These are phyloP conservation scores for Mesocricetus auratus DNA, from an alignment of 2,113 vertebrate genomes.

Conservation along the genomic window DNA sequence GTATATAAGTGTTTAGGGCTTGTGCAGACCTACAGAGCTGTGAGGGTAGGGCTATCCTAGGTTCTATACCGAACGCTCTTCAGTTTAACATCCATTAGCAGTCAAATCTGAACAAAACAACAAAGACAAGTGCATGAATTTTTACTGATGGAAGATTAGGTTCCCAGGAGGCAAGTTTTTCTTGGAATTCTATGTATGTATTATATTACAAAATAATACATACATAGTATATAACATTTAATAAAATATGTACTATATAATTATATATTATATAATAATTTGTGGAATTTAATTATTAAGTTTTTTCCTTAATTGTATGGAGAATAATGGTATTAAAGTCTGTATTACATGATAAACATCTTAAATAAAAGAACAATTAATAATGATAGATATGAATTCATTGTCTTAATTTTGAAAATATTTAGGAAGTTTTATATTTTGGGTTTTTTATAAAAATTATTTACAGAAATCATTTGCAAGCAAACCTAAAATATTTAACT, in stretches of 20 bases:
- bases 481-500: not conserved
- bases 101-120: not conserved
- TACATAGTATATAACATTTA: too few species aligned
- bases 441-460: not conserved
- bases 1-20: not conserved
- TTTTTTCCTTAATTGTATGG: not conserved
- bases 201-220: too few species aligned
- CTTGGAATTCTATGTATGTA: too few species aligned
- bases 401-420: conserved; percentile 30
- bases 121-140: not conserved
- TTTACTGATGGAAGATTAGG: not conserved
- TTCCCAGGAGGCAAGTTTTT: not conserved
- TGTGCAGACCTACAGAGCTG: not conserved
- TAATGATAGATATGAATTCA: conserved; percentile 11
- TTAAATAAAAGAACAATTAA: not conserved
- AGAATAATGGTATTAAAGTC: not conserved
- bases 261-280: not conserved
- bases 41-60: not conserved
- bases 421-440: not conserved
- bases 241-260: too few species aligned
- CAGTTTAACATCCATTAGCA: not conserved
- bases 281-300: not conserved
- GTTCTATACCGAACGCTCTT: not conserved
- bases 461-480: not conserved
- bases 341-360: not conserved